Conservation (phyloP, 2,888 invertebrate species). For the Drosophila prolongata region DNA sequence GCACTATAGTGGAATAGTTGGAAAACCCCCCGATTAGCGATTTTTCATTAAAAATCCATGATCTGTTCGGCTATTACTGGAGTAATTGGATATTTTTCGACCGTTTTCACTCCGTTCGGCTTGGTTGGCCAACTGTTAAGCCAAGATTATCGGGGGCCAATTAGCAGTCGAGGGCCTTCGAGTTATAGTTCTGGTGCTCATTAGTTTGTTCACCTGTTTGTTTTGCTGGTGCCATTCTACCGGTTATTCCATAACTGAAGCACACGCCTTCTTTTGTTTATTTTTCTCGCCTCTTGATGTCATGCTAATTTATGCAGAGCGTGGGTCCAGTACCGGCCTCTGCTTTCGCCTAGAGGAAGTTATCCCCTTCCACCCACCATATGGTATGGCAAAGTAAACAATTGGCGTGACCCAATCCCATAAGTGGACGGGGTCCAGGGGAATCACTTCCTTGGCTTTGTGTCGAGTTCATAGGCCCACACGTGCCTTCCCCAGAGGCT, state of each 20-base stretch:
- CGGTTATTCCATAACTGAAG: constrained; percentile 51
- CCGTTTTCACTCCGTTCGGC: constrained; percentile 46
- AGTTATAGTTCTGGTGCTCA: constrained; percentile 38
- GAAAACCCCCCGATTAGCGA: constrained; percentile 32
- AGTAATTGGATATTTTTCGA: constrained; percentile 15
- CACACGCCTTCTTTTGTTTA: constrained; percentile 30
- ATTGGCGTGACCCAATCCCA: constrained; percentile 59
- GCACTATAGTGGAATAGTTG: constrained; percentile 7
- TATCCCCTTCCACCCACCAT: constrained; percentile 1
- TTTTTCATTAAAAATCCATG: constrained; percentile 10
- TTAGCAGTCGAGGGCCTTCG: constrained; percentile 35
- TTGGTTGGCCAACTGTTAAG: constrained; percentile 60
- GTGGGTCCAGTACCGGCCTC: constrained; percentile 64
- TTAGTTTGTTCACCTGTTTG: constrained; percentile 72
- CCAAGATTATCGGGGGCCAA: constrained; percentile 45
- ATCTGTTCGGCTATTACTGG: constrained; percentile 28
- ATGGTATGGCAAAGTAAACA: constrained; percentile 32
- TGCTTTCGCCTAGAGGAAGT: constrained; percentile 59
- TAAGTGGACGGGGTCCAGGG: constrained; percentile 39
- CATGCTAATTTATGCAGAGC: constrained; percentile 74
- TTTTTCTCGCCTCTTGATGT: constrained; percentile 55
- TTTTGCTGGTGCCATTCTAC: constrained; percentile 35
- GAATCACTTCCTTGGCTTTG: constrained; percentile 30
- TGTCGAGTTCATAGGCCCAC: constrained; percentile 19
- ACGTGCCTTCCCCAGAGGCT: constrained; percentile 21